Conservation (phyloP, 30 jellyfish, hydroid and myxozoan species). For the Turritopsis rubra region DNA sequence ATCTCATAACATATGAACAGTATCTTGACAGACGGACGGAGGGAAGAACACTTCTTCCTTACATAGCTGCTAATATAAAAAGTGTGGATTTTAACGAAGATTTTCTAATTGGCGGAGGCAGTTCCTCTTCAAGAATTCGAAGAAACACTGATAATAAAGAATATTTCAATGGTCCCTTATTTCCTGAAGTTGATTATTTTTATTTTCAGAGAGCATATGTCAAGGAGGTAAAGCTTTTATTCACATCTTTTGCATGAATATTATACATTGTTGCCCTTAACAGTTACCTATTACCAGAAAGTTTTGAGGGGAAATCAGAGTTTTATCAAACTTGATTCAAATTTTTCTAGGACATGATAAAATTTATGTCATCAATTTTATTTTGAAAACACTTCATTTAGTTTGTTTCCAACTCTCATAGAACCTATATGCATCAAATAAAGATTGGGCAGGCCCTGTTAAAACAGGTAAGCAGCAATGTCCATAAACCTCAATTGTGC, state of each 20-base stretch:
- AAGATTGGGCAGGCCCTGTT: neutral
- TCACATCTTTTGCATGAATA: neutral
- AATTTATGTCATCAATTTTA: too few relatives aligned
- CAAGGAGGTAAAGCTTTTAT: neutral
- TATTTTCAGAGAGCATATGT: neutral
- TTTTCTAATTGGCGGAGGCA: conserved; percentile 8
- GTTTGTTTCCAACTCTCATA: neutral
- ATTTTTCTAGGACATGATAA: neutral
- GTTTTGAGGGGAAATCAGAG: neutral
- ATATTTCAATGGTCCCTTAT: conserved; percentile 20
- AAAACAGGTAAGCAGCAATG: neutral
- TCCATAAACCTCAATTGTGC: too few relatives aligned
- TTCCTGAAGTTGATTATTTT: neutral
- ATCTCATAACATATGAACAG: neutral
- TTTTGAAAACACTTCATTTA: neutral
- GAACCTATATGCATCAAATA: neutral
- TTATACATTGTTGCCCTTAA: neutral
- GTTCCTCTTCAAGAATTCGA: neutral
- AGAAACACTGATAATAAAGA: neutral
- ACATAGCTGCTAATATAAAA: neutral
- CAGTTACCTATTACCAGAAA: neutral
- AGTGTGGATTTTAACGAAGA: neutral
- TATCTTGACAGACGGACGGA: neutral
- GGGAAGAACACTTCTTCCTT: neutral
- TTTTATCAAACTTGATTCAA: neutral